phyloP scores from a whole-genome alignment of 2,797 vertebrate species.

The Lepus townsendii region DNA sequence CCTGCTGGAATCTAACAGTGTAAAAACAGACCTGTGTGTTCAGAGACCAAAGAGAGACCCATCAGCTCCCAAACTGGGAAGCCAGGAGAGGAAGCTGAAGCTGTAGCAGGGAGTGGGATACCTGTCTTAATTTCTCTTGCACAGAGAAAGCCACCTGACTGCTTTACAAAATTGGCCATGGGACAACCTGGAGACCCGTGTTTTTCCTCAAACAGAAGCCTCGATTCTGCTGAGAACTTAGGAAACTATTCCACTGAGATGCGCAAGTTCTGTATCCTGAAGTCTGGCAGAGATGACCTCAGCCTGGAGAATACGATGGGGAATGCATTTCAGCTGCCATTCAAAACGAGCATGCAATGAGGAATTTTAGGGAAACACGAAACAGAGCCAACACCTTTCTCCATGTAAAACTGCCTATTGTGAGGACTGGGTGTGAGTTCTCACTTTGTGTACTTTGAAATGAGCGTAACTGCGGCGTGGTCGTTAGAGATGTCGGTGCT shows the following conservation, averaged over 20 bases:
- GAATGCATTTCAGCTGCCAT: background rate
- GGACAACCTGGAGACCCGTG: background rate
- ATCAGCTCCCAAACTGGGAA: background rate
- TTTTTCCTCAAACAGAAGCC: background rate
- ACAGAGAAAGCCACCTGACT: conserved; percentile 40
- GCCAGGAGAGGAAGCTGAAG: background rate
- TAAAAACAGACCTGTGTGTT: background rate
- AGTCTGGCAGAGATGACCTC: background rate
- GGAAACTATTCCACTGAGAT: background rate
- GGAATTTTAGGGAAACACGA: conserved; percentile 14
- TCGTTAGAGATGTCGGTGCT: background rate
- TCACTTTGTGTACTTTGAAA: background rate
- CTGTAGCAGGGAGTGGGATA: background rate
- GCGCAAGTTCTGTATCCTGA: background rate
- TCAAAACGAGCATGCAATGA: background rate
- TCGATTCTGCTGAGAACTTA: conserved; percentile 47
- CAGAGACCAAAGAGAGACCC: background rate
- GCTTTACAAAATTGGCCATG: background rate
- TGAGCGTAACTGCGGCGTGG: background rate
- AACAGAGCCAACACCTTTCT: background rate
- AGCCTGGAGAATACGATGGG: background rate
- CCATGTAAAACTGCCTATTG: background rate
- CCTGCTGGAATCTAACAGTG: background rate
- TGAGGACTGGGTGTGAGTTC: background rate
- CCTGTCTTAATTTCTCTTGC: conserved; percentile 19